A percentile compares a stretch with the other conserved stretches of the same genome.
Evolutionary conservation across 2,113 vertebrate species (phyloP).

Genomic region (Sapayoa aenigma): DNA sequence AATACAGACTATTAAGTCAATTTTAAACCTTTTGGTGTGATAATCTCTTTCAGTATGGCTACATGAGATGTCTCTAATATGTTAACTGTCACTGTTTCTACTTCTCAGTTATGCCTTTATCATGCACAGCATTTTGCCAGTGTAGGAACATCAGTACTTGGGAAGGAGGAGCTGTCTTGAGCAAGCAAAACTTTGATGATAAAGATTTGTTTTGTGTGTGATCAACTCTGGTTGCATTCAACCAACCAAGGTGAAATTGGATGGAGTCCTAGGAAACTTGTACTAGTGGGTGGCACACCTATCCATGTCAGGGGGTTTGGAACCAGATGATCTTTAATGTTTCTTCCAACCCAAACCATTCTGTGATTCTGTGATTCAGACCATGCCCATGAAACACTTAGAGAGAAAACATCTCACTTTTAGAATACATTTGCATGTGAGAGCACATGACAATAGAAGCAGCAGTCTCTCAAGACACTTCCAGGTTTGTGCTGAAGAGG

Average conservation of each 20-base stretch:
- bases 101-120: background rate
- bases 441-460: background rate
- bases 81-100: background rate
- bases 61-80: background rate
- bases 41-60: background rate
- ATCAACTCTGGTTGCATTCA: background rate
- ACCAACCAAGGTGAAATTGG: background rate
- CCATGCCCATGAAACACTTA: background rate
- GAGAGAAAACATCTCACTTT: background rate
- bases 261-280: too few relatives aligned
- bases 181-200: background rate
- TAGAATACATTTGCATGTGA: background rate
- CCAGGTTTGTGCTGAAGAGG: background rate
- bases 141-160: background rate
- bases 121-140: background rate
- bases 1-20: background rate
- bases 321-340: background rate
- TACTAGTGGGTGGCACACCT: too few relatives aligned
- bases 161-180: background rate
- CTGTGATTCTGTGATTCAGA: background rate
- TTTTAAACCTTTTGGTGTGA: background rate
- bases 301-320: background rate
- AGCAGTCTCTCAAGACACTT: background rate
- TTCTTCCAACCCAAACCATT: background rate
- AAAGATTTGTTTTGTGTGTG: background rate